Conservation (phyloP, 2,888 invertebrate species). For the Cerastoderma edule region DNA sequence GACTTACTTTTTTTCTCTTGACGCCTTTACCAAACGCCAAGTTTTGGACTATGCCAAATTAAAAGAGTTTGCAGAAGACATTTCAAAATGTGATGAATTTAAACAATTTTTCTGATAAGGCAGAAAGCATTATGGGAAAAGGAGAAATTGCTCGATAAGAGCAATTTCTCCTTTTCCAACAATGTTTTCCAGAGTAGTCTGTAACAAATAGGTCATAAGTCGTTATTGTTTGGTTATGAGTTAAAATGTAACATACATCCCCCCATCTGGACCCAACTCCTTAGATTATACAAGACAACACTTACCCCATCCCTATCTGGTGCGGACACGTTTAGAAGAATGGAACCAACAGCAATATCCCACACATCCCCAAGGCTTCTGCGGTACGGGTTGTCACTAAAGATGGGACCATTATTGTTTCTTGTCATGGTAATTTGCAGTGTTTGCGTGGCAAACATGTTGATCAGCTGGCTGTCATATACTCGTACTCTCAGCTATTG, state of each 20-base stretch:
- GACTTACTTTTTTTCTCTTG: no score
- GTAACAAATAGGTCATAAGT: no score
- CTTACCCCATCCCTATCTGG: constrained; percentile 72
- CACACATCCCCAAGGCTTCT: constrained; percentile 59
- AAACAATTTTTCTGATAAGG: no score
- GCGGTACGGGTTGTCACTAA: constrained; percentile 58
- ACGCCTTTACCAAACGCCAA: no score
- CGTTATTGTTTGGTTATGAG: no score
- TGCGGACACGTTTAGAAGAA: constrained; percentile 62
- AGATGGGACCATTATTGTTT: constrained; percentile 58
- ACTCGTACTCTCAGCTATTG: constrained; percentile 67
- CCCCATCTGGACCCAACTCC: not conserved
- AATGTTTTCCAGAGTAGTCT: no score
- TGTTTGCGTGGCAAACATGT: constrained; percentile 31
- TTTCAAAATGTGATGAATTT: no score
- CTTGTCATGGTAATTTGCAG: constrained; percentile 54
- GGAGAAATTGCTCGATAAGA: no score
- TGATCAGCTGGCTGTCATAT: constrained; percentile 65
- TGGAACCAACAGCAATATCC: constrained; percentile 57
- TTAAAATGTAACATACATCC: not conserved
- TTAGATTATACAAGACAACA: constrained; percentile 23
- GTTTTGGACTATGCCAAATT: no score
- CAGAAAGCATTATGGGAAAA: no score
- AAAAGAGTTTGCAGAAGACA: no score
- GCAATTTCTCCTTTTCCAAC: no score